Conservation (phyloP, 1,140 invertebrate species). For the Drosophila carrolli region DNA sequence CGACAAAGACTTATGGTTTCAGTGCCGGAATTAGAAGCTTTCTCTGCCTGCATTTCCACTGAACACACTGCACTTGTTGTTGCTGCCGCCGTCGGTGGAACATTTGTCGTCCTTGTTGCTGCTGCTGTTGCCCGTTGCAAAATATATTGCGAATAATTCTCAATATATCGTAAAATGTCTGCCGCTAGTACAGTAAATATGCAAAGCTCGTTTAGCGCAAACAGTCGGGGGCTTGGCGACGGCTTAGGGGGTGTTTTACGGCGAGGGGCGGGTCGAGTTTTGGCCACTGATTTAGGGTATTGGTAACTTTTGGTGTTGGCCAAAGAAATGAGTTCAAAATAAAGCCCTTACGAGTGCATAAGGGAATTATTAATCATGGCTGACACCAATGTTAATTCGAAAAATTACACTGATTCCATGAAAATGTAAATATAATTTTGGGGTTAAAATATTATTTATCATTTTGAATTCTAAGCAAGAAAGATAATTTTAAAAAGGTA, state of each 20-base stretch:
- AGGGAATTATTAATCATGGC: constrained; percentile 21
- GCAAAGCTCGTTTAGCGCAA: constrained; percentile 81
- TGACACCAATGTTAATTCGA: not conserved
- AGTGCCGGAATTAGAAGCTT: constrained; percentile 81
- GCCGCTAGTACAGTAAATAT: constrained; percentile 80
- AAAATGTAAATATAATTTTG: not conserved
- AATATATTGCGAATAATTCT: constrained; percentile 83
- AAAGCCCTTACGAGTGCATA: constrained; percentile 20
- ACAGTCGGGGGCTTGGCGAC: constrained; percentile 35
- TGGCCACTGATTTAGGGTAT: constrained; percentile 48
- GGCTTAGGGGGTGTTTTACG: constrained; percentile 1
- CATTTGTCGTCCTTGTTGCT: constrained; percentile 82
- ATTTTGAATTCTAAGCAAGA: not conserved
- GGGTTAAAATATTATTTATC: not conserved
- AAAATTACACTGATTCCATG: not conserved
- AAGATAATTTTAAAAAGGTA: not conserved
- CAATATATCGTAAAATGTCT: constrained; percentile 84
- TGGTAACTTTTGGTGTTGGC: constrained; percentile 27
- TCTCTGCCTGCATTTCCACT: constrained; percentile 80
- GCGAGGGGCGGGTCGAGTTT: constrained; percentile 14
- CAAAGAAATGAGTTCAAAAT: constrained; percentile 23
- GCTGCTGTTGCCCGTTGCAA: constrained; percentile 64
- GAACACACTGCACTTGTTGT: constrained; percentile 30
- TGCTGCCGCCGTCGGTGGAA: constrained; percentile 68
- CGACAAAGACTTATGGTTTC: constrained; percentile 83